Conservation (phyloP, 2,888 invertebrate species). For the Epinotia bilunana region DNA sequence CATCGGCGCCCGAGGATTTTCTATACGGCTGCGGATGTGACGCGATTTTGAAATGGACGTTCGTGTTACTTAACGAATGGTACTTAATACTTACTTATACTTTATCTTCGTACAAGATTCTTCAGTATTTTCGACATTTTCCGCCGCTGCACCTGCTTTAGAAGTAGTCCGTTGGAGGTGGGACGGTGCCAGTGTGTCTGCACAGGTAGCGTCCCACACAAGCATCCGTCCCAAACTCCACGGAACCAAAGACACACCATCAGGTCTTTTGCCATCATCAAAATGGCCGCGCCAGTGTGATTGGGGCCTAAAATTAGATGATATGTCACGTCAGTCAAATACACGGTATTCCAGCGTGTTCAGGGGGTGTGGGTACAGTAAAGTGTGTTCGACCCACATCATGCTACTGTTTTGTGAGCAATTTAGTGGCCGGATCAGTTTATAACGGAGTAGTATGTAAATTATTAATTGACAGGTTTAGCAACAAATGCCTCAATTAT, state of each 20-base stretch:
- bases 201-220: too few species aligned
- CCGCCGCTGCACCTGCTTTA: too few species aligned
- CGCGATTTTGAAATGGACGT: background rate
- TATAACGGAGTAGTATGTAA: slow-evolving; percentile 20
- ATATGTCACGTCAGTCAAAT: background rate
- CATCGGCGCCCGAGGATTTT: background rate
- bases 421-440: slow-evolving; percentile 4
- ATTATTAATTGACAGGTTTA: slow-evolving; percentile 25
- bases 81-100: too few species aligned
- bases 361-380: background rate
- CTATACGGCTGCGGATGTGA: background rate
- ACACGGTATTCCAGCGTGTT: background rate
- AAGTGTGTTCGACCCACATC: background rate
- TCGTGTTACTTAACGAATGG: too few species aligned
- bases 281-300: too few species aligned
- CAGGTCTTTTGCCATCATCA: too few species aligned
- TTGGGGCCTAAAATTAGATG: background rate
- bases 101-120: too few species aligned
- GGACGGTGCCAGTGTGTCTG: too few species aligned
- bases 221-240: too few species aligned
- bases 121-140: too few species aligned
- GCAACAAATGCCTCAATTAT: slow-evolving; percentile 12
- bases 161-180: too few species aligned
- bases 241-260: too few species aligned
- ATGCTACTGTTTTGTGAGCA: background rate